These are phyloP conservation scores for Nanorana parkeri DNA, from an alignment of 2,113 vertebrate genomes.

Conservation along the genomic window DNA sequence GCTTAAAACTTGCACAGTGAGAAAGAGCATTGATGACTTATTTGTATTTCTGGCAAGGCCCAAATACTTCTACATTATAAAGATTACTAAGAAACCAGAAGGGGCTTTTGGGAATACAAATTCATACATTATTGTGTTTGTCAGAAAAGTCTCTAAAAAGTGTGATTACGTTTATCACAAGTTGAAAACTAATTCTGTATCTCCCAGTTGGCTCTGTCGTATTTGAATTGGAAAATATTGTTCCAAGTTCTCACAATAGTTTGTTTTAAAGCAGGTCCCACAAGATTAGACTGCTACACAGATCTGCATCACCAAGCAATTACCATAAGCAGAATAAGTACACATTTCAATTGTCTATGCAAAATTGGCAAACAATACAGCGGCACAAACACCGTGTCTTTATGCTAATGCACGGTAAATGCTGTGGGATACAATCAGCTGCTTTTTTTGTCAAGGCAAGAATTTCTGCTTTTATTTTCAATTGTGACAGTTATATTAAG, in stretches of 20 bases:
- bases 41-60: too few species aligned
- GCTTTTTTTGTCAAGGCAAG: neutral
- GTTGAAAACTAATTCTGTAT: neutral
- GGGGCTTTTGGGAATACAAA: too few species aligned
- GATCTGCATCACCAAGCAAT: constrained; percentile 16
- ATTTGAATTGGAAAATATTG: constrained; percentile 32
- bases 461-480: neutral
- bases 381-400: constrained; percentile 8
- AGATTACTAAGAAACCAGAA: too few species aligned
- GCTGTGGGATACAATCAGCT: constrained; percentile 2
- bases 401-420: constrained; percentile 17
- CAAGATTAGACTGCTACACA: constrained; percentile 10
- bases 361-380: constrained; percentile 21
- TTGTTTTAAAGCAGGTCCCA: constrained; percentile 22
- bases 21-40: too few species aligned
- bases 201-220: neutral
- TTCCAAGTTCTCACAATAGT: constrained; percentile 5
- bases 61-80: too few species aligned
- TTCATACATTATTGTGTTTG: too few species aligned
- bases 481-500: neutral
- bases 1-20: too few species aligned
- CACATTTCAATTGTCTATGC: constrained; percentile 32
- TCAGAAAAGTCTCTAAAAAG: neutral
- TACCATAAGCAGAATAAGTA: constrained; percentile 38
- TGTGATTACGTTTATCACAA: neutral